These are phyloP conservation scores for Lobophora halterata DNA, from an alignment of 2,888 invertebrate genomes.

Conservation along the genomic window DNA sequence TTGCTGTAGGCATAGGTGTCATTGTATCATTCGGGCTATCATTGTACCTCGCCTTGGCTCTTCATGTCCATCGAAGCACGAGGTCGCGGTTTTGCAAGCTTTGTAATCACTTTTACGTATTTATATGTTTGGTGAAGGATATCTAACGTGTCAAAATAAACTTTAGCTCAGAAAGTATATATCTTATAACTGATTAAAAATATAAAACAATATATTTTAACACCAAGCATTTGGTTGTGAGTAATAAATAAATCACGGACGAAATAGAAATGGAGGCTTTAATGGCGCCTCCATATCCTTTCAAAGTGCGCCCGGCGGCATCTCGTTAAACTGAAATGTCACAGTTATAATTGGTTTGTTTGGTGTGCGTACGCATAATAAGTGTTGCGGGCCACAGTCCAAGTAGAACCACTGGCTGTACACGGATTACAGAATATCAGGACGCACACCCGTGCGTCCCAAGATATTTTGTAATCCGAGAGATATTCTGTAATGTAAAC, in stretches of 20 bases:
- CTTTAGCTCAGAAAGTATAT: neutral
- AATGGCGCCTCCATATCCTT: slow-evolving; percentile 4
- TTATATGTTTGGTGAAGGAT: slow-evolving; percentile 7
- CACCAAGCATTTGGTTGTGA: no score
- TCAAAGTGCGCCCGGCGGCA: slow-evolving; percentile 30
- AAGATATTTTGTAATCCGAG: no score
- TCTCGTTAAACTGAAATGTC: slow-evolving; percentile 44
- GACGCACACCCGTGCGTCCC: no score
- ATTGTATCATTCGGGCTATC: neutral
- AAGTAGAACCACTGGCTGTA: neutral
- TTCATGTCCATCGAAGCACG: slow-evolving; percentile 27
- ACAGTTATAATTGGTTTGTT: slow-evolving; percentile 27
- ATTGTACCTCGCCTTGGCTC: slow-evolving; percentile 29
- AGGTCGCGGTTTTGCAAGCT: no score
- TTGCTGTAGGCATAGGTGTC: no score
- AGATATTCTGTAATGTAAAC: no score
- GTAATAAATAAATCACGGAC: no score
- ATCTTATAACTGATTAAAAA: no score
- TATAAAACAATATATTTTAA: no score
- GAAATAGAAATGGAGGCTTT: no score
- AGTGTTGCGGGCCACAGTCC: slow-evolving; percentile 9
- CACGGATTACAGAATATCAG: no score
- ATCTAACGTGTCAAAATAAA: slow-evolving; percentile 4
- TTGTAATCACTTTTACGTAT: no score
- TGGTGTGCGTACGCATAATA: slow-evolving; percentile 19